Evolutionary conservation across 2,113 vertebrate genomes (phyloP), one percentile per base, ranked within the genome.

Genomic region (Apteryx mantelli): DNA sequence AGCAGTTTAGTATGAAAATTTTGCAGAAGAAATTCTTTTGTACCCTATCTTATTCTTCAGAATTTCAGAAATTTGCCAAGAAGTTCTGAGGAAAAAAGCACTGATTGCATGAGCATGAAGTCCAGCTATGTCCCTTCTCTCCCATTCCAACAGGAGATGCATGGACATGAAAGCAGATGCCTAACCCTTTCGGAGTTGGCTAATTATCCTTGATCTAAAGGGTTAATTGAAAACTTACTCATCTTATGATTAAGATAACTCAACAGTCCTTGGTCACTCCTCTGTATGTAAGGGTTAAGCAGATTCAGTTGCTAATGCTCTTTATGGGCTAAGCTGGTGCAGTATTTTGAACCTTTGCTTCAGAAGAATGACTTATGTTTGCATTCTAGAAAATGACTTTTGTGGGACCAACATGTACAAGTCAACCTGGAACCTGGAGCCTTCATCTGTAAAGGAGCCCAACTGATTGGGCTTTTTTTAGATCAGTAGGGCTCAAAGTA

Each of bases 401-500:
- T 89, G 50, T 22, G 52, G 76, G 73, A 24, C 58, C 70, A 71
- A 48, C 50, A 36, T 1, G 61, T 86, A 38, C 60, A 11, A 74
- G 93, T 36, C 90, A 74, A 6, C 38, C 50, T 38, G 64, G 83
- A 91, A 80, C 34, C 42, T 40, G 74, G 93, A 96, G 88, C 79
- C 42, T 38, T 86, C 75, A 50, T 86, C 80, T 93, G 77, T 66
- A 24, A 74, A 22, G 36, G 19, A 97, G 87, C 71, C 69, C 26
- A 5, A 60, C 87, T 79, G 66, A 56, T 10, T 4, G 1, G 65
- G 82, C 32, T 40, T 95, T 96, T 96, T 90, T 20, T 70, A 79
- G 88, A 68, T 85, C 74, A 66, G 60, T 76, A 38, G 42, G 22
- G 83, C 91, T 82, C 78, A 90, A 97, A 98, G 83, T 97, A 97